phyloP scores from a whole-genome alignment of 2,888 invertebrate genomes.

The Halictus quadricinctus region DNA sequence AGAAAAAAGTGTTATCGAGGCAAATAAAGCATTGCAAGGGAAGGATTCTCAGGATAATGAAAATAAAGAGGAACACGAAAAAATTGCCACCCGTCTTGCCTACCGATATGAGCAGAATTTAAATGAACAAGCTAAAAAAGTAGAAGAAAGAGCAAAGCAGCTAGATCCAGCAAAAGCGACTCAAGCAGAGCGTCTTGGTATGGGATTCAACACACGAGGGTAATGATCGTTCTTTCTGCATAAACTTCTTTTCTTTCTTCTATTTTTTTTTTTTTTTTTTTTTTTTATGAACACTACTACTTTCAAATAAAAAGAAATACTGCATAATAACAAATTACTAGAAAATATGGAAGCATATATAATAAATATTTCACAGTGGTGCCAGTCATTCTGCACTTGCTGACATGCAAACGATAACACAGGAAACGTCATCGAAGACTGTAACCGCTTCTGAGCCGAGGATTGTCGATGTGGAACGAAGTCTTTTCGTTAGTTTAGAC shows the following conservation, averaged over 20 bases:
- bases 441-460: constrained; percentile 72
- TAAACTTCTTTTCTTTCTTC: constrained; percentile 3
- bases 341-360: constrained; percentile 9
- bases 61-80: constrained; percentile 87
- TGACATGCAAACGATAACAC: constrained; percentile 96
- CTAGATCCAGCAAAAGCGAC: constrained; percentile 93
- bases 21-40: constrained; percentile 82
- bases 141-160: constrained; percentile 88
- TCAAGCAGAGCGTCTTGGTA: constrained; percentile 96
- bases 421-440: constrained; percentile 85
- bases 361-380: constrained; percentile 82
- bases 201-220: constrained; percentile 89
- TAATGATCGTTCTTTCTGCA: constrained; percentile 69
- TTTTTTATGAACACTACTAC: constrained; percentile 19
- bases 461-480: constrained; percentile 72
- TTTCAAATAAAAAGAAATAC: constrained; percentile 11
- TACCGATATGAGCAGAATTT: constrained; percentile 88
- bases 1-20: constrained; percentile 93
- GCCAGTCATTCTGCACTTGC: constrained; percentile 93
- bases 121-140: constrained; percentile 87
- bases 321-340: constrained; percentile 20
- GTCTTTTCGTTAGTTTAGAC: constrained; percentile 77
- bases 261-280: background rate
- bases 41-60: constrained; percentile 82
- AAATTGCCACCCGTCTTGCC: constrained; percentile 87